Conservation (phyloP, 1,140 invertebrate species). For the Drosophila auraria region DNA sequence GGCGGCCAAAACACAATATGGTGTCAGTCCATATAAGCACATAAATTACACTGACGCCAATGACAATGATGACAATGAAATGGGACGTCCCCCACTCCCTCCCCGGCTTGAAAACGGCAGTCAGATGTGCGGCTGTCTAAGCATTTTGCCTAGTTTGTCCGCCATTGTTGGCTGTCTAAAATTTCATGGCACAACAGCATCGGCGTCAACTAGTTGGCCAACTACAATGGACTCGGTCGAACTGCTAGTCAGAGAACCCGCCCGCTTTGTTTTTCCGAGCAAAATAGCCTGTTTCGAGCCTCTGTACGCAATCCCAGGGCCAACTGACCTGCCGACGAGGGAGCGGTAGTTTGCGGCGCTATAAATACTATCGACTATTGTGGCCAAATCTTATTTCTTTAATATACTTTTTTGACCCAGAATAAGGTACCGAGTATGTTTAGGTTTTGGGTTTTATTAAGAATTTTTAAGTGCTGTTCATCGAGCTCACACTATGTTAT, state of each 20-base stretch:
- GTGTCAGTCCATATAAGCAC: conserved; percentile 47
- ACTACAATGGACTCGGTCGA: conserved; percentile 33
- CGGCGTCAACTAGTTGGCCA: conserved; percentile 13
- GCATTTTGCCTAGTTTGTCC: conserved; percentile 41
- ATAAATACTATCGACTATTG: background rate
- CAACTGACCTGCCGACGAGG: background rate
- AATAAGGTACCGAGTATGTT: background rate
- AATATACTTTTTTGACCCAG: background rate
- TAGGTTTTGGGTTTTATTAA: background rate
- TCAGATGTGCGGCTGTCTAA: conserved; percentile 29
- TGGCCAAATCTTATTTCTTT: background rate
- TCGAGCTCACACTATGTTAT: background rate
- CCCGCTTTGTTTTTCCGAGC: conserved; percentile 40
- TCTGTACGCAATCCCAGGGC: conserved; percentile 32
- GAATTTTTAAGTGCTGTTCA: background rate
- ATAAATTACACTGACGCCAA: conserved; percentile 68
- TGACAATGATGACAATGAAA: conserved; percentile 75
- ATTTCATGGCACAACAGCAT: conserved; percentile 39
- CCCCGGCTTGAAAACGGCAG: conserved; percentile 40
- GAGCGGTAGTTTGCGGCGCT: background rate
- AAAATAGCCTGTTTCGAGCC: conserved; percentile 27
- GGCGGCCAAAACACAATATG: conserved; percentile 40
- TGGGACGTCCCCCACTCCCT: conserved; percentile 26
- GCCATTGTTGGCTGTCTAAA: conserved; percentile 61
- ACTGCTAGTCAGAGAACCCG: background rate